Evolutionary conservation across 2,888 invertebrate genomes (phyloP).

Genomic region (Autographa gamma): DNA sequence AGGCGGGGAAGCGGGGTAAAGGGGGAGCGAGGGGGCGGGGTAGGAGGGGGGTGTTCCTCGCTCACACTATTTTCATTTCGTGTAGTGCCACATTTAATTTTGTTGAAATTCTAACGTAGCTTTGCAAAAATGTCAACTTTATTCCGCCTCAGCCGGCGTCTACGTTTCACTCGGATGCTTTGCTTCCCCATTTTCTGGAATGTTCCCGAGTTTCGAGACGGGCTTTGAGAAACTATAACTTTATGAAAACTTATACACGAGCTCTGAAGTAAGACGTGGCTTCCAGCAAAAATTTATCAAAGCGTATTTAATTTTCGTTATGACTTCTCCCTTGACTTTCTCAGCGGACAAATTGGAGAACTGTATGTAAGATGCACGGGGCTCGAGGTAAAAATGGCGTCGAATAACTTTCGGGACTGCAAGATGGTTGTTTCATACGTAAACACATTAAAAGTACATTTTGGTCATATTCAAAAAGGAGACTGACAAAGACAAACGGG

Average conservation of each 20-base stretch:
- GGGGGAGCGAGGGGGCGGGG: constrained; percentile 26
- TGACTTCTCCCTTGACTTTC: constrained; percentile 77
- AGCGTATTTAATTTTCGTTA: constrained; percentile 88
- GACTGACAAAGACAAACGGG: neutral
- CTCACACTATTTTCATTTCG: constrained; percentile 87
- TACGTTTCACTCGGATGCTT: constrained; percentile 85
- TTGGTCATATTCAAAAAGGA: neutral
- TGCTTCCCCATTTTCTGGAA: constrained; percentile 87
- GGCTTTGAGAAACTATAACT: constrained; percentile 88
- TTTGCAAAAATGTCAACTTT: constrained; percentile 89
- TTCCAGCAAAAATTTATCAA: constrained; percentile 86
- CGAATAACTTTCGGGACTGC: neutral
- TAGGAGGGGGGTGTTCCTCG: constrained; percentile 46
- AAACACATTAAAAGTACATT: neutral
- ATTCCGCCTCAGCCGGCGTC: constrained; percentile 86
- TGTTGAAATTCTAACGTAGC: constrained; percentile 88
- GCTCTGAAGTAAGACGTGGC: constrained; percentile 85
- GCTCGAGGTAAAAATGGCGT: constrained; percentile 19
- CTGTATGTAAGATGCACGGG: constrained; percentile 22
- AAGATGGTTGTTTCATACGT: constrained; percentile 12
- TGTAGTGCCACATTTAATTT: constrained; percentile 89
- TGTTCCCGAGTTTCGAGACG: constrained; percentile 85
- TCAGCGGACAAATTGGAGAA: constrained; percentile 50
- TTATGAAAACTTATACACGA: constrained; percentile 85
- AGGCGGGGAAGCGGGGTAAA: constrained; percentile 31